Evolutionary conservation across 1,140 invertebrate species (phyloP), one percentile per base, ranked within the genome.

Genomic region (Palaemon carinicauda): DNA sequence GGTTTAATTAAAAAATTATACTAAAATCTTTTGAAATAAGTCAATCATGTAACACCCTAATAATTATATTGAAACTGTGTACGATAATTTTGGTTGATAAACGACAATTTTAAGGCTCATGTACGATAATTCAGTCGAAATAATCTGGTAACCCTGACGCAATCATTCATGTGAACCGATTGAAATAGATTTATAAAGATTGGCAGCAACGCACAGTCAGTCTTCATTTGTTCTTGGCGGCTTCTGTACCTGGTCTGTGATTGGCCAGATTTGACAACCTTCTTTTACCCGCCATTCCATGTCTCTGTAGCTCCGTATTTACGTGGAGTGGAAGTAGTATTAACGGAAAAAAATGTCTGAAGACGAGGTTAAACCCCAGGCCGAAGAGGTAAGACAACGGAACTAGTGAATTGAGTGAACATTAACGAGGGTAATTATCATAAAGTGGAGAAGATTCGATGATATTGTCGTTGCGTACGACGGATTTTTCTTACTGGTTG

Each of bases 201-300:
- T 15, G n/a, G n/a, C 69, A 17, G 15, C 50, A 10, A 54, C 77
- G 77, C 69, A 50, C 15, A 3, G 52, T 17, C 79, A 33, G 21
- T 17, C 14, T 41, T 80, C 79, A 52, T 31, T 9, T 80, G 52
- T 80, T 65, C 54, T 19, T 14, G 33, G 33, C 53, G 52, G 73
- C 71, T 29, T 24, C 24, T 4, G 41, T 41, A 41, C 41, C 41
- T 41, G 50, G 14, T 17, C 33, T 52, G 41, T 86, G 84, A 86
- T 86, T 86, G 84, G 84, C 54, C 50, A 52, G 77, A 80, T 86
- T 86, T 86, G 84, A 86, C 84, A 86, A 73, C 77, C 84, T 77
- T 86, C 84, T 56, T 86, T 86, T 86, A 86, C 84, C 84, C 84
- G 84, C 84, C 84, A 86, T 86, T 86, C 80, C 84, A 41, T 41